A percentile compares a stretch with the other conserved stretches of the same genome.
Evolutionary conservation across 2,888 invertebrate genomes (phyloP).

Genomic region (Drosophila merina): DNA sequence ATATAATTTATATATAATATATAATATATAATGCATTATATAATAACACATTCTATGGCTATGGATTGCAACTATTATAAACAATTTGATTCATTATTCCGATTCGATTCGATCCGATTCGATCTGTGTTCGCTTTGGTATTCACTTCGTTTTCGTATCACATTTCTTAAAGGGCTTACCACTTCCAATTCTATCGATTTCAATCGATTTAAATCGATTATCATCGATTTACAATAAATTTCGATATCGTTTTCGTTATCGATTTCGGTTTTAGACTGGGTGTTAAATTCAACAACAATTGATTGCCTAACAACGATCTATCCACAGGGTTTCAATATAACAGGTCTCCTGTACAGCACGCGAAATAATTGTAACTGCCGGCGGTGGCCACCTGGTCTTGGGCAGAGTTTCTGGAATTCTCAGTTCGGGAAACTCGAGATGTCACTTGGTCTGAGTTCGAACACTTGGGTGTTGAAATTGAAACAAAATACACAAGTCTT

Average conservation of each 20-base stretch:
- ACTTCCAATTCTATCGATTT: neutral
- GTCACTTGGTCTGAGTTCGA: conserved; percentile 20
- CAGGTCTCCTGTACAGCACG: conserved; percentile 24
- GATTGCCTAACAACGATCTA: conserved; percentile 34
- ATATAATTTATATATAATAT: conserved; percentile 1
- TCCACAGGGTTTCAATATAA: conserved; percentile 19
- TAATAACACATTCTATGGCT: conserved; percentile 15
- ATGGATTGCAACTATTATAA: conserved; percentile 49
- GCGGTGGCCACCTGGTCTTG: neutral
- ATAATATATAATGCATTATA: conserved; percentile 24
- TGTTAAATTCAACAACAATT: conserved; percentile 35
- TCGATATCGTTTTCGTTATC: neutral
- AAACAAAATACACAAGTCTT: neutral
- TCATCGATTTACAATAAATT: neutral
- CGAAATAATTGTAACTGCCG: conserved; percentile 21
- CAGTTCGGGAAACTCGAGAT: conserved; percentile 6
- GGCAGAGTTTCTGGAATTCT: neutral
- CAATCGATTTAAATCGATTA: neutral
- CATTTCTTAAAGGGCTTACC: conserved; percentile 52
- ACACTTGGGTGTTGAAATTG: conserved; percentile 7
- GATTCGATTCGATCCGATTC: conserved; percentile 13
- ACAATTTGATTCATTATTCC: conserved; percentile 37
- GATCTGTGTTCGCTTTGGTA: neutral
- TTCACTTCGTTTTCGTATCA: conserved; percentile 50
- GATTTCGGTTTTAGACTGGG: neutral